Percentiles rank a stretch among this genome's conserved stretches.
Conservation (phyloP, 1,140 invertebrate species). For the Stegodyphus mimosarum region DNA sequence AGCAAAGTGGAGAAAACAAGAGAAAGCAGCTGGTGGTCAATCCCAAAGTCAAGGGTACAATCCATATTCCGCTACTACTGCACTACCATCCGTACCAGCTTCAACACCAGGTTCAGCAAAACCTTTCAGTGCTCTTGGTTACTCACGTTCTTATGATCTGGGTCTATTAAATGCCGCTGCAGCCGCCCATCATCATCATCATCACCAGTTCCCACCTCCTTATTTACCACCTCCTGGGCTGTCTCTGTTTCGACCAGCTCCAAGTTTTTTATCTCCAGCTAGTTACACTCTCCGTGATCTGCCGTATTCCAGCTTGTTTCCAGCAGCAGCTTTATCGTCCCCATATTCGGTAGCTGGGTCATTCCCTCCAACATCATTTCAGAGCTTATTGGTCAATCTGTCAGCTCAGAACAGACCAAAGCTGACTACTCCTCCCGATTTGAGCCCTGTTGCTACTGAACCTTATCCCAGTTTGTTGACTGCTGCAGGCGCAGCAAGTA, state of each 20-base stretch:
- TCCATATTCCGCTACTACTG: slow-evolving; percentile 52
- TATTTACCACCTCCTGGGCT: slow-evolving; percentile 38
- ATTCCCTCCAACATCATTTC: slow-evolving; percentile 77
- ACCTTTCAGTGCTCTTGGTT: slow-evolving; percentile 42
- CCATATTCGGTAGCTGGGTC: slow-evolving; percentile 46
- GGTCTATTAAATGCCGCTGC: slow-evolving; percentile 20
- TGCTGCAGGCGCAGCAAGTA: neutral
- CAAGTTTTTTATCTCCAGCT: slow-evolving; percentile 28
- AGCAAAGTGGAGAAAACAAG: slow-evolving; percentile 88
- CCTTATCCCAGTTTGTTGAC: slow-evolving; percentile 23
- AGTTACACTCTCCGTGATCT: slow-evolving; percentile 48
- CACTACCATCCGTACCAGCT: slow-evolving; percentile 37
- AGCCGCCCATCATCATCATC: slow-evolving; percentile 37
- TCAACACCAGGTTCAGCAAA: slow-evolving; percentile 23
- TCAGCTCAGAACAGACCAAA: slow-evolving; percentile 75
- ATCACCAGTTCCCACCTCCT: slow-evolving; percentile 23
- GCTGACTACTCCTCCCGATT: slow-evolving; percentile 52
- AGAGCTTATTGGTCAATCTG: slow-evolving; percentile 84
- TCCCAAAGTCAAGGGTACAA: slow-evolving; percentile 54
- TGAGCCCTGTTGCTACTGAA: slow-evolving; percentile 29
- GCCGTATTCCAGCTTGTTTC: slow-evolving; percentile 40
- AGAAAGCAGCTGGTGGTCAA: slow-evolving; percentile 61
- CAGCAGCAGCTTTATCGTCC: slow-evolving; percentile 36
- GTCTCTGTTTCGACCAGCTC: slow-evolving; percentile 37
- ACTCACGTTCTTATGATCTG: slow-evolving; percentile 43